Evolutionary conservation across 2,113 vertebrate species (phyloP), one percentile per base, ranked within the genome.

Genomic region (Rhinolophus sinicus): DNA sequence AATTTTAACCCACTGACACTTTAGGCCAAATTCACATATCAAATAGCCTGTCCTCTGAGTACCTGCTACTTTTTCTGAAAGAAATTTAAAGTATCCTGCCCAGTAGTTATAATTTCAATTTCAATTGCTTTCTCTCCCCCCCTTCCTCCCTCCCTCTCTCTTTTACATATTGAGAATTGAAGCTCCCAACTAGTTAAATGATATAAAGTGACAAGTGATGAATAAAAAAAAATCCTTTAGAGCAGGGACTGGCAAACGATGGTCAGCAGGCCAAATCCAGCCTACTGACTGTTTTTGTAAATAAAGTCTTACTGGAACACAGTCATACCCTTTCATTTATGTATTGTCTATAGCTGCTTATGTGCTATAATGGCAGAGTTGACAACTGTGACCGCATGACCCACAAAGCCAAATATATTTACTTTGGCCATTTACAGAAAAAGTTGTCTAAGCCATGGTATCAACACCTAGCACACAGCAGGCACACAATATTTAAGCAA

Each of bases 1-100:
- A 86, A 7, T 94, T 78, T 92, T 94, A 85, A 94, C 28, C 5
- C 30, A 77, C 9, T 92, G 65, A 84, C 65, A 92, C 7, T 89
- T 88, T 64, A 70, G 52, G 78, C 56, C 54, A 92, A 47, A 24
- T 82, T 82, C 40, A 93, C 10, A 8, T 78, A 65, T 70, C n/a
- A 72, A 87, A 90, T 47, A 65, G n/a, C 19, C 30, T 72, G 18
- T 44, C 69, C 44, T 84, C 60, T 86, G 33, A 76, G 84, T 19
- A 81, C 22, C 19, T 76, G 8, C 14, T 90, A 84, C 12, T 83
- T 86, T 88, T 85, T 91, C 83, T 70, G 22, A 95, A 94, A 50
- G n/a, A 89, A 89, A 26, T 80, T 88, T 70, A 90, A 81, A 69
- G 90, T 88, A 73, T 12, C 56, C n/a, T 72, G 15, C 54, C 56